Percentiles rank a stretch among this genome's conserved stretches.
phyloP scores from a whole-genome alignment of 2,888 invertebrate genomes.

The Globia sparganii region DNA sequence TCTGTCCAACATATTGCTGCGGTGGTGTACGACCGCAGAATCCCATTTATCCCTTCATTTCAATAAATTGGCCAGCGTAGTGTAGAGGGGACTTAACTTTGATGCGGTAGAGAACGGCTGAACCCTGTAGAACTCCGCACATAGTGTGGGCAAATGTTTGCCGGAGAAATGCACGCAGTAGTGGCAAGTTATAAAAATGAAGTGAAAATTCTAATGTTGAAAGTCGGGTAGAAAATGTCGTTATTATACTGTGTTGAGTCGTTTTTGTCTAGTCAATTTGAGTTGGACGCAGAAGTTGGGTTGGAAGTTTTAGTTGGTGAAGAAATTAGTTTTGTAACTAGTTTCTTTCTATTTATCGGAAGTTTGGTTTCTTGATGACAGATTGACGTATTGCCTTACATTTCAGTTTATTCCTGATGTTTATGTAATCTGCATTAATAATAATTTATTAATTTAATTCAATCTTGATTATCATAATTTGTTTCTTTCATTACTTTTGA shows the following conservation, averaged over 20 bases:
- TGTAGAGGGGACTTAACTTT: constrained; percentile 63
- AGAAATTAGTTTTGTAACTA: constrained; percentile 24
- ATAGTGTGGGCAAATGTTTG: constrained; percentile 63
- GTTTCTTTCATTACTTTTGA: not conserved
- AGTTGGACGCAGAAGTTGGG: constrained; percentile 1
- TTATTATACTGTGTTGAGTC: constrained; percentile 16
- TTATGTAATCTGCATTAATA: not conserved
- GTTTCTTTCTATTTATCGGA: constrained; percentile 15
- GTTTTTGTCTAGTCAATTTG: constrained; percentile 34
- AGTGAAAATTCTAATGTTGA: constrained; percentile 49
- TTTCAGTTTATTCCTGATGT: not conserved
- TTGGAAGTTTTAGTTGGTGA: constrained; percentile 8
- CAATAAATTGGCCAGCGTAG: constrained; percentile 74
- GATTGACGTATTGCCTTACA: not conserved
- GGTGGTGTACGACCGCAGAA: constrained; percentile 70
- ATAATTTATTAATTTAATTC: not conserved
- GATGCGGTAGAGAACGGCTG: constrained; percentile 62
- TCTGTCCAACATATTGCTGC: constrained; percentile 60
- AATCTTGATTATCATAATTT: not conserved
- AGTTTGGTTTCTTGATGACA: constrained; percentile 8
- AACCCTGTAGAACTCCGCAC: constrained; percentile 41
- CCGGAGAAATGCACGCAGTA: constrained; percentile 51
- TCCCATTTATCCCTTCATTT: constrained; percentile 76
- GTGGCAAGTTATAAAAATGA: constrained; percentile 61
- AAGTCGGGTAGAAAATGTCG: constrained; percentile 23